These are phyloP conservation scores for Drosophila longiperda DNA, from an alignment of 2,888 invertebrate species.

Conservation along the genomic window DNA sequence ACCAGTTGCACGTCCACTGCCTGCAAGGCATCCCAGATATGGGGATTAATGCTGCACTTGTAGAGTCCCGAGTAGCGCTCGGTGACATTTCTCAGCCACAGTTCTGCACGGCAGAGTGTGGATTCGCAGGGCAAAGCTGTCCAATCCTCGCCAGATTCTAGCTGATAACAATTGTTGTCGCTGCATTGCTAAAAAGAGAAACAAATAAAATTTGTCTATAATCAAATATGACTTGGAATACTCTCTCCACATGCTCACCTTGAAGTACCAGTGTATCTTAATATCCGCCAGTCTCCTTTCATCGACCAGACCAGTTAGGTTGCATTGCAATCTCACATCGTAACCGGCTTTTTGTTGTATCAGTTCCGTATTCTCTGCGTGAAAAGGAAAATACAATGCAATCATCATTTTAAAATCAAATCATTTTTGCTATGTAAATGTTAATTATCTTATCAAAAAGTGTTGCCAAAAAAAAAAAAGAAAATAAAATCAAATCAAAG, in stretches of 20 bases:
- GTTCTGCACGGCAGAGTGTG: conserved; percentile 75
- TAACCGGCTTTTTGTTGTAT: conserved; percentile 82
- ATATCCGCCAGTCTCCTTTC: conserved; percentile 66
- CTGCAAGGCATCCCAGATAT: conserved; percentile 67
- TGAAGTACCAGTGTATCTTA: conserved; percentile 83
- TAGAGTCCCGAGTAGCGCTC: conserved; percentile 84
- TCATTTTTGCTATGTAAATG: conserved; percentile 45
- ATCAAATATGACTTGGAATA: background rate
- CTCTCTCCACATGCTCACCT: conserved; percentile 61
- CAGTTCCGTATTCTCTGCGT: conserved; percentile 80
- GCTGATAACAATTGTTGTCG: conserved; percentile 75
- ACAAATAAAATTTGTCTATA: background rate
- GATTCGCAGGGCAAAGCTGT: conserved; percentile 79
- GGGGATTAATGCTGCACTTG: conserved; percentile 83
- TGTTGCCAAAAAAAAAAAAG: conserved; percentile 26
- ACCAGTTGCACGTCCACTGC: conserved; percentile 82
- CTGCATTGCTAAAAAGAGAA: conserved; percentile 76
- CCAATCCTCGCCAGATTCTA: conserved; percentile 75
- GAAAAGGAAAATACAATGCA: background rate
- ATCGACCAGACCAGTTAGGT: conserved; percentile 76
- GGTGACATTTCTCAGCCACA: conserved; percentile 82
- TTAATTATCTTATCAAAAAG: conserved; percentile 65
- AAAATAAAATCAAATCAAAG: conserved; percentile 2
- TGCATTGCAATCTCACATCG: conserved; percentile 81
- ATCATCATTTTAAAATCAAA: conserved; percentile 30